Evolutionary conservation across 2,888 invertebrate genomes (phyloP).

Genomic region (Patella pellucida): DNA sequence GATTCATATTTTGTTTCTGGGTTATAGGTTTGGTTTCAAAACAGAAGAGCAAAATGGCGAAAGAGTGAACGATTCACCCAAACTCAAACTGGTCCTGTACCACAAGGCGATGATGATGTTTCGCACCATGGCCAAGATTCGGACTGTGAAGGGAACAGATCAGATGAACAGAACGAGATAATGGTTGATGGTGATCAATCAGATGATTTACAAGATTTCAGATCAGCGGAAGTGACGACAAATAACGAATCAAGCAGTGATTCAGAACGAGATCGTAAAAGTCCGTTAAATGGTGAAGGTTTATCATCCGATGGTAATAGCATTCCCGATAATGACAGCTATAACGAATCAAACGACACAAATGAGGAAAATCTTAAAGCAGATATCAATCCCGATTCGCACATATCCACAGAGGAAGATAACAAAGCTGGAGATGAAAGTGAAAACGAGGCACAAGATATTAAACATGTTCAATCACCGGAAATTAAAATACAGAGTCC

Average conservation of each 20-base stretch:
- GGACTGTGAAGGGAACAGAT: not conserved
- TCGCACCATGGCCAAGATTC: not conserved
- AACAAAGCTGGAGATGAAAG: conserved; percentile 4
- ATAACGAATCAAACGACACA: not conserved
- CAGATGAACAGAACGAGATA: conserved; percentile 3
- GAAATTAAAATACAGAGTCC: not conserved
- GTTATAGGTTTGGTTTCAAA: conserved; percentile 45
- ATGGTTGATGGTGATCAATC: conserved; percentile 1
- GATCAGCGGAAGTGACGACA: not conserved
- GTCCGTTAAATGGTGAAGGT: not conserved
- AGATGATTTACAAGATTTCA: conserved; percentile 7
- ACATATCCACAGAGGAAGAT: not conserved
- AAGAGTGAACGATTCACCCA: conserved; percentile 74
- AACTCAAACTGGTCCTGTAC: conserved; percentile 72
- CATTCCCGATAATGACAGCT: not conserved
- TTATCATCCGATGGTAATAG: conserved; percentile 7
- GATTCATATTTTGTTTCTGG: not conserved
- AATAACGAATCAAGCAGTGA: not conserved
- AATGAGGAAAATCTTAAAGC: not conserved
- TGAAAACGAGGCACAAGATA: not conserved
- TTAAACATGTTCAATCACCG: conserved; percentile 28
- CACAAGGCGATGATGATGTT: not conserved
- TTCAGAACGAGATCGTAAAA: conserved; percentile 5
- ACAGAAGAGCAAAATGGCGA: conserved; percentile 69
- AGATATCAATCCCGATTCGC: not conserved